Percentiles rank a stretch among this genome's conserved stretches.
Evolutionary conservation across 2,113 vertebrate species (phyloP).

Genomic region (Ivindomyrus marchei): DNA sequence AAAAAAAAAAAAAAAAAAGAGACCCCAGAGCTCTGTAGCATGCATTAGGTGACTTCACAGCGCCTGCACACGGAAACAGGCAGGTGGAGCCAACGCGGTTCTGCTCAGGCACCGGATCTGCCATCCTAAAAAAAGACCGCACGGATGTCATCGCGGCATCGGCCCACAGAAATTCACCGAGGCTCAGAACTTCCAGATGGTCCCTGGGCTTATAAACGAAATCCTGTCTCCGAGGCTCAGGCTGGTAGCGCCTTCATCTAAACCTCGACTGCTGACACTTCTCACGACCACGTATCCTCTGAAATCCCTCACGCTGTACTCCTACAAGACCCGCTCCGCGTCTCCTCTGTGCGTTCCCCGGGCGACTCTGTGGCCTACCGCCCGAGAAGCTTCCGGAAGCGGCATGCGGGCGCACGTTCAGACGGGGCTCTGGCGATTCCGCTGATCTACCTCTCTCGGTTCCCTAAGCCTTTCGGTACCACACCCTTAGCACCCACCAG

Average conservation of each 20-base stretch:
- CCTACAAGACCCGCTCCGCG: background rate
- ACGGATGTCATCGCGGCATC: background rate
- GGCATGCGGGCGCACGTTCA: background rate
- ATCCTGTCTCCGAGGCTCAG: background rate
- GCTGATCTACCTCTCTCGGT: background rate
- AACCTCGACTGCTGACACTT: background rate
- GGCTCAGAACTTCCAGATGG: conserved; percentile 1
- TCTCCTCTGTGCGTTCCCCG: background rate
- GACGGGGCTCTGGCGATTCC: background rate
- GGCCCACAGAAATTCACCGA: background rate
- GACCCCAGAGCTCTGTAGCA: background rate
- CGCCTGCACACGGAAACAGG: background rate
- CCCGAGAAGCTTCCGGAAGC: background rate
- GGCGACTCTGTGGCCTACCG: background rate
- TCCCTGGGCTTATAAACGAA: background rate
- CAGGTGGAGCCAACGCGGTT: background rate
- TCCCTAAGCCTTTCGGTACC: background rate
- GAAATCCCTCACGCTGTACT: background rate
- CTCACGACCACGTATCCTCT: background rate
- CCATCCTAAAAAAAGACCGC: background rate
- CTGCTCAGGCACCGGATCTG: background rate
- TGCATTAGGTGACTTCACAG: background rate
- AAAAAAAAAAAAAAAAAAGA: background rate
- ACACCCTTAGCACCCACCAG: background rate
- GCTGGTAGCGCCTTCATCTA: background rate